Base-by-base conservation (phyloP, 1,140 invertebrate species). In the Zaprionus vittiger region DNA sequence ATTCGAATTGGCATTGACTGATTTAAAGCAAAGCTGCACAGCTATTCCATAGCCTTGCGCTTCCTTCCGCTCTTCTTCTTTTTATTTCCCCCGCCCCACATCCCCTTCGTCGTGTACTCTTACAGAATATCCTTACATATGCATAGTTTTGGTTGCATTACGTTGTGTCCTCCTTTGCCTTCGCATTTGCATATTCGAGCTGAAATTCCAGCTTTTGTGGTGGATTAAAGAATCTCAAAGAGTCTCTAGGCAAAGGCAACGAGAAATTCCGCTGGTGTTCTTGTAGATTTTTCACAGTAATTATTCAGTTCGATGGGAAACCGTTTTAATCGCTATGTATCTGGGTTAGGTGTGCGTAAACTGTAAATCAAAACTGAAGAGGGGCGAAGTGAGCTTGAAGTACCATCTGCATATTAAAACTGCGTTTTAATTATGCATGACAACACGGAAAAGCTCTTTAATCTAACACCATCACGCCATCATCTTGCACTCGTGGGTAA, bases 1-100 rank as follows among this genome's bases (percentile, higher is more conserved):
- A 67, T 73, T 79, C 67, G 54, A 73, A 80, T 84, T 65, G 62
- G 44, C 68, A 72, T 26, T 68, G 70, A 73, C 52, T 69, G 78
- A 73, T 73, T 81, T 62, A 82, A 79, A 64, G 60, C 12, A 22
- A 28, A 34, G 44, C 56, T 37, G 44, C 34, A 60, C 52, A 73
- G 61, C 31, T 60, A 44, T 74, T 56, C 54, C 41, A 17, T n/a
- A 47, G 41, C 7, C 41, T 47, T 47, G 41, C 7, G 41, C 7
- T 9, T 47, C n/a, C 41, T 47, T 47, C 41, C 41, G 41, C 0
- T 17, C n/a, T 47, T 4, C 6, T 7, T 11, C 26, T 59, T 56
- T 31, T 52, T n/a, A 28, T 41, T 26, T 22, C 28, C 7, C n/a
- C 28, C 22, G 0, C 11, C 20, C 11, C n/a, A 17, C 44, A 5